A percentile compares a stretch with the other conserved stretches of the same genome.
Conservation (phyloP, 2,797 vertebrate genomes). For the Cyprinodon diabolis region DNA sequence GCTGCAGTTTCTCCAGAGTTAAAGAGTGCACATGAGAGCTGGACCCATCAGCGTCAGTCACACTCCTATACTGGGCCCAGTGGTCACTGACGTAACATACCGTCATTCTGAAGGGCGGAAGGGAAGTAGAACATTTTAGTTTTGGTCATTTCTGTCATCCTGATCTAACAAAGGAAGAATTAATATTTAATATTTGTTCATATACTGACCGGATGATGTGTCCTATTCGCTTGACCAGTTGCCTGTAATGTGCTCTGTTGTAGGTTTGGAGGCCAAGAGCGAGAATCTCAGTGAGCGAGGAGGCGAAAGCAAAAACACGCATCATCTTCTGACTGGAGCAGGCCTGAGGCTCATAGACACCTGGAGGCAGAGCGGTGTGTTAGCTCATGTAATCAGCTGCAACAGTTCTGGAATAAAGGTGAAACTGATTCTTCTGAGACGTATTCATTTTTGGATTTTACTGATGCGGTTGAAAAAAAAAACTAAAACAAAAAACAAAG, state of each 20-base stretch:
- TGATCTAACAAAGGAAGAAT: neutral
- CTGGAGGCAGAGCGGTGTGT: conserved; percentile 65
- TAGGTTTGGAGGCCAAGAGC: conserved; percentile 93
- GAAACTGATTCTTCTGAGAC: neutral
- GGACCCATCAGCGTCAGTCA: conserved; percentile 65
- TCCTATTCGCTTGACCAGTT: conserved; percentile 96
- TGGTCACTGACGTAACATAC: conserved; percentile 96
- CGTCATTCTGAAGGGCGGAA: conserved; percentile 84
- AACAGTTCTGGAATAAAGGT: neutral
- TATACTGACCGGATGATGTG: conserved; percentile 90
- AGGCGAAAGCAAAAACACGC: conserved; percentile 95
- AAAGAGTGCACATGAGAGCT: conserved; percentile 77
- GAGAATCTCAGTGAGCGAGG: conserved; percentile 91
- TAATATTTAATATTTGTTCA: neutral
- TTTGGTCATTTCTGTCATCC: neutral
- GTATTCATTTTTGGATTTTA: neutral
- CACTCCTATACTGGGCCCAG: conserved; percentile 90
- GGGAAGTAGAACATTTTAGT: neutral
- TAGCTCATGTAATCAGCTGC: conserved; percentile 5
- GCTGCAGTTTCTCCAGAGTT: conserved; percentile 90
- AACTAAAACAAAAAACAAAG: neutral
- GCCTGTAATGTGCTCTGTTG: conserved; percentile 93
- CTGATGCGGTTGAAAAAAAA: neutral
- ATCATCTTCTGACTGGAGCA: conserved; percentile 96
- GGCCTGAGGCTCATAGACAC: conserved; percentile 89